A percentile compares a stretch with the other conserved stretches of the same genome.
Conservation (phyloP, 1,140 invertebrate species). For the Bombus pyrosoma region DNA sequence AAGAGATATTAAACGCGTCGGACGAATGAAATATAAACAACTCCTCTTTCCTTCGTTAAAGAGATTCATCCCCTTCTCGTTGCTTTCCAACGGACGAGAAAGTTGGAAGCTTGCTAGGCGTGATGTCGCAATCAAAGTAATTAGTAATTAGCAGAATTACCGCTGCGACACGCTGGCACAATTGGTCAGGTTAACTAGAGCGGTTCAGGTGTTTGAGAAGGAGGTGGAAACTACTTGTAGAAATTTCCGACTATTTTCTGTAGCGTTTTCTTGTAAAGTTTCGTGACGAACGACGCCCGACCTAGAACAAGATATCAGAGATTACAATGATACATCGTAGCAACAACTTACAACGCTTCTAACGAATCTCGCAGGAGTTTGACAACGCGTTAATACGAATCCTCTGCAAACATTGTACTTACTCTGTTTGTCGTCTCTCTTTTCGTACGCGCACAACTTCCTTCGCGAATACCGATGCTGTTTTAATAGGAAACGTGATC, state of each 20-base stretch:
- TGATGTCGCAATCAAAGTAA: neutral
- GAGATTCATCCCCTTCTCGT: neutral
- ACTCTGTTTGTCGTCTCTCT: neutral
- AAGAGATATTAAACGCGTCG: neutral
- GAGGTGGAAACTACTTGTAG: neutral
- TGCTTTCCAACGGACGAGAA: neutral
- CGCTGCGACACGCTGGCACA: no score
- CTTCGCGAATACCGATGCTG: neutral
- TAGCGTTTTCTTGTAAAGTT: neutral
- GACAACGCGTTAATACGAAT: neutral
- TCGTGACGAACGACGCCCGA: neutral
- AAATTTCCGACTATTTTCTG: neutral
- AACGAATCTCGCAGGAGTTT: neutral
- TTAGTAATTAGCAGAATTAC: neutral
- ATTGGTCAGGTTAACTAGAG: conserved; percentile 19
- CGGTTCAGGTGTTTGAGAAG: neutral
- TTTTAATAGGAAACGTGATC: neutral
- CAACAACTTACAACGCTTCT: neutral
- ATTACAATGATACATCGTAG: neutral
- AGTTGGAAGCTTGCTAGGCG: neutral
- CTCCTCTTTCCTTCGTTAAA: no score
- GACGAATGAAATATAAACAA: neutral
- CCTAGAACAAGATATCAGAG: neutral
- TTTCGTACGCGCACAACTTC: neutral
- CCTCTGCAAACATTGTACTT: neutral